Evolutionary conservation across 2,797 vertebrate genomes (phyloP), one percentile per base, ranked within the genome.

Genomic region (Myripristis murdjan): DNA sequence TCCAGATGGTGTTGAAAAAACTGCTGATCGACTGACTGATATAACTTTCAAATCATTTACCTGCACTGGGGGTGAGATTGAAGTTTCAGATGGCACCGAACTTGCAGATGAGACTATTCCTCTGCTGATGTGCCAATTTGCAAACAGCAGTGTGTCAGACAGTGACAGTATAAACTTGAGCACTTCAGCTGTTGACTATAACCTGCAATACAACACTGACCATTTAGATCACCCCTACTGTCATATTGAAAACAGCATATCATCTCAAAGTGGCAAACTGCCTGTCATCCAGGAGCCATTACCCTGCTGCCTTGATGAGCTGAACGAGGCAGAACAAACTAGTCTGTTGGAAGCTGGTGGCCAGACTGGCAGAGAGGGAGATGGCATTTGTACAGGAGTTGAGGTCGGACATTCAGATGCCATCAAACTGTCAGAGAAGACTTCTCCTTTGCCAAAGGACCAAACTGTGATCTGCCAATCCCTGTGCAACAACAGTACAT

Each of bases 41-140:
- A 12, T 87, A 31, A 92, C 85, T 8, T 87, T 90, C 4, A 89
- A 91, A 77, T 79, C 79, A 15, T 73, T 92, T 26, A 63, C 74
- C 75, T 92, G 87, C 74, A 64, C 68, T 9, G 93, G 90, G n/a
- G 80, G 80, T 4, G 90, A 90, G 70, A 52, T 88, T 28, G 89
- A 93, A 72, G 68, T 90, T 44, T 75, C 64, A 53, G 75, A 88
- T 22, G 18, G 31, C 1, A 58, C 63, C 15, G 46, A 37, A n/a
- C 23, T 46, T 24, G 18, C 51, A 31, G 79, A 90, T n/a, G 64
- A 77, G 24, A 84, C 83, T 0, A 15, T 87, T 72, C 67, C 81
- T 72, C 39, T 84, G 15, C 72, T 66, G 41, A 61, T 44, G 37
- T 55, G 70, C 43, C 58, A 73, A 53, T 41, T 15, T 24, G 43